Conservation (phyloP, 2,888 invertebrate species). For the Drosophila stalkeri region DNA sequence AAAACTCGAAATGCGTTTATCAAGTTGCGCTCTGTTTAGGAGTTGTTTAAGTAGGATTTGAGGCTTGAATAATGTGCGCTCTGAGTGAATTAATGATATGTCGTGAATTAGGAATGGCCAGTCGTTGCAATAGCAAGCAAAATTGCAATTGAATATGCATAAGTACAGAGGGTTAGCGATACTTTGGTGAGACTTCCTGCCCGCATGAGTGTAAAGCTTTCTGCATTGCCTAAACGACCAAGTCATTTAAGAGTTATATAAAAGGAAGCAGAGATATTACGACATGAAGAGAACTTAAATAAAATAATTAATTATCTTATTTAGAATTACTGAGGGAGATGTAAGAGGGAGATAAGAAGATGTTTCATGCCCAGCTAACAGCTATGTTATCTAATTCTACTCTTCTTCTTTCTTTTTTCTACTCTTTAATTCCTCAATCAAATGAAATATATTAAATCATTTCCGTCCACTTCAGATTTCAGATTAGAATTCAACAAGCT, state of each 20-base stretch:
- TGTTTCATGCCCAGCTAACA: not conserved
- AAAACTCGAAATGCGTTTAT: constrained; percentile 50
- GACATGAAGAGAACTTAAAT: not conserved
- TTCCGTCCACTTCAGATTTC: not conserved
- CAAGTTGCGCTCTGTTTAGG: constrained; percentile 73
- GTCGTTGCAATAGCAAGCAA: not conserved
- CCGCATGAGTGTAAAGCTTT: not conserved
- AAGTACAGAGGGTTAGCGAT: not conserved
- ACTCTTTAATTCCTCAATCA: not conserved
- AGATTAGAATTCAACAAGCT: not conserved
- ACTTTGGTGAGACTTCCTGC: not conserved
- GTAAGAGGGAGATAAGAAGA: too few species aligned
- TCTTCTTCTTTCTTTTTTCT: too few species aligned
- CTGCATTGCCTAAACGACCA: not conserved
- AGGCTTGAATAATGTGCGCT: constrained; percentile 20
- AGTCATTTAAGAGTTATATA: not conserved
- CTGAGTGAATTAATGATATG: constrained; percentile 34
- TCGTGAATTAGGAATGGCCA: constrained; percentile 7
- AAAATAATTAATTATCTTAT: not conserved
- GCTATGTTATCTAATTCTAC: not conserved
- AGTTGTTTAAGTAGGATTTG: constrained; percentile 22
- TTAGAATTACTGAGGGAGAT: too few species aligned
- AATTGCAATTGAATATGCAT: not conserved
- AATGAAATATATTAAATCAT: not conserved
- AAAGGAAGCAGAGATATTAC: not conserved